Evolutionary conservation across 37 sponge, comb jelly and placozoan species (phyloP), one percentile per base, ranked within the genome.

Genomic region (Amphimedon queenslandica): DNA sequence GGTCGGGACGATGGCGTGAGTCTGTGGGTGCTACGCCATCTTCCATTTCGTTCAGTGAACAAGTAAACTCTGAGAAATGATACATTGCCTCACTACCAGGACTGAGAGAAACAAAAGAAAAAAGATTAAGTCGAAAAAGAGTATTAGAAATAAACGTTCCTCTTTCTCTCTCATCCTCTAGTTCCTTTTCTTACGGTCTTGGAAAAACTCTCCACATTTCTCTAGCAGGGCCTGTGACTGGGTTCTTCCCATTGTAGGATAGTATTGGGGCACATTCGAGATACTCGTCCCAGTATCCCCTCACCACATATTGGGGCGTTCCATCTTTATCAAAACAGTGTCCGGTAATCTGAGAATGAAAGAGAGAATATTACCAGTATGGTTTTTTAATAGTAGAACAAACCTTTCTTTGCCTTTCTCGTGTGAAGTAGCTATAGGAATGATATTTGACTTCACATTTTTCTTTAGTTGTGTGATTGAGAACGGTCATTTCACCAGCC

Each of bases 1-100:
- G 90, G 72, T 98, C 99, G 13, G 99, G 99, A 38, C 99, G 67
- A 27, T 77, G 73, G 10, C 99, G 69, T 1, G 87, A 86, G 61
- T 98, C 99, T 8, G 96, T 94, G 3, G 91, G 87, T 16, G 96
- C 93, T 41, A 95, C 69, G 8, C 96, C 99, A 64, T 70, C 88
- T 61, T 92, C 99, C 25, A 70, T 79, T 55, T 92, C 96, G 77
- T 98, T 98, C 34, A 98, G 81, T 0, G 82, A 57, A 60, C 80
- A 82, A 21, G 88, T 71, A 69, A 94, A 87, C 53, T 74, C 55
- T 3, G 87, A 71, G 69, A 98, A 92, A 35, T 81, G 58, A 75
- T 98, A 98, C 34, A 86, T 87, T 29, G 66, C 42, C 63, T 98
- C 99, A 23, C 58, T n/a, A 1, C 86, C 86, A 36, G 85, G 75